Conservation (phyloP, 2,888 invertebrate species). For the Lasiommata megera region DNA sequence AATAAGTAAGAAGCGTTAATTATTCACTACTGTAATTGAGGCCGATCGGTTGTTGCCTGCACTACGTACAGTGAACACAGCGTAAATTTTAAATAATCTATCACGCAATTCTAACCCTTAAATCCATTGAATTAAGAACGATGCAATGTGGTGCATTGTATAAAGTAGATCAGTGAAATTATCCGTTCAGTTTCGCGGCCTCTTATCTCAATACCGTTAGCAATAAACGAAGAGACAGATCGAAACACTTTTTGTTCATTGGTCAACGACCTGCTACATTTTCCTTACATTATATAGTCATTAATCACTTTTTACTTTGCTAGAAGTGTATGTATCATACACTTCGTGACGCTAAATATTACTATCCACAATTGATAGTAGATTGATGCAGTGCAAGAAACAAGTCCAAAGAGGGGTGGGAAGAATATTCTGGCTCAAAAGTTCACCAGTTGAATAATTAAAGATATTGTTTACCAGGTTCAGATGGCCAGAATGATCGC, state of each 20-base stretch:
- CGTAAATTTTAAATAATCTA: background rate
- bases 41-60: slow-evolving; percentile 23
- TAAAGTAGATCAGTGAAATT: slow-evolving; percentile 33
- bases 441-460: no score
- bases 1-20: slow-evolving; percentile 18
- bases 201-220: slow-evolving; percentile 30
- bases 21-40: slow-evolving; percentile 21
- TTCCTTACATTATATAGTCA: slow-evolving; percentile 4
- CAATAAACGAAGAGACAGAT: slow-evolving; percentile 28
- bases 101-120: slow-evolving; percentile 8
- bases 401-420: no score
- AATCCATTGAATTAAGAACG: background rate
- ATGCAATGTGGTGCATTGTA: slow-evolving; percentile 11
- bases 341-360: no score
- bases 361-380: no score
- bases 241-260: slow-evolving; percentile 28
- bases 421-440: no score
- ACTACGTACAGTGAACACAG: slow-evolving; percentile 20
- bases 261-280: slow-evolving; percentile 30
- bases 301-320: background rate
- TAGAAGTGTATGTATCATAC: background rate
- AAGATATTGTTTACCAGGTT: no score
- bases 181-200: slow-evolving; percentile 30
- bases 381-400: no score
- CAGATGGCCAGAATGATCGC: no score